Evolutionary conservation across 2,797 vertebrate species (phyloP).

Genomic region (Lacerta bilineata): DNA sequence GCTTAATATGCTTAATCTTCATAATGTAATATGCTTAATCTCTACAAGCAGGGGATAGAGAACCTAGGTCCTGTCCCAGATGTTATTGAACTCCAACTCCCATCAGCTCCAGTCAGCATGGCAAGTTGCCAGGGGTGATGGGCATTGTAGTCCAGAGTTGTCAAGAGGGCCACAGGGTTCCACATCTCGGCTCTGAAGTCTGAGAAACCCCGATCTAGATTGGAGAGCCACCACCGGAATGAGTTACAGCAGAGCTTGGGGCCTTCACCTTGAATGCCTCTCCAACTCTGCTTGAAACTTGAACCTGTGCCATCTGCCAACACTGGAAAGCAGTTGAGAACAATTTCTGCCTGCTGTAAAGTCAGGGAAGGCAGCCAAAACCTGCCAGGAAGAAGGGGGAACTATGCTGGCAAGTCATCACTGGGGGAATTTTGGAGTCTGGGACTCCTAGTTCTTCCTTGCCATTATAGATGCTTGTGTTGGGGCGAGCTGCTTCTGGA

Average conservation of each 20-base stretch:
- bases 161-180: not conserved
- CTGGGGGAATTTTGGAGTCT: not conserved
- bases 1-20: too few relatives aligned
- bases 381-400: not conserved
- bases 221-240: too few relatives aligned
- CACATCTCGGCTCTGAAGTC: not conserved
- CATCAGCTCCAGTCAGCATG: not conserved
- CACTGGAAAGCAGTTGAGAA: not conserved
- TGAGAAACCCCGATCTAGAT: too few relatives aligned
- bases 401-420: too few relatives aligned
- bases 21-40: too few relatives aligned
- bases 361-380: not conserved
- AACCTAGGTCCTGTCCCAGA: not conserved
- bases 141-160: not conserved
- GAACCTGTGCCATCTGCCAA: not conserved
- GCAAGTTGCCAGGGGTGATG: not conserved
- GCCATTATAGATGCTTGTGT: not conserved
- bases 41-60: not conserved
- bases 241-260: not conserved
- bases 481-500: not conserved
- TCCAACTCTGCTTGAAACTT: not conserved
- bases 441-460: not conserved
- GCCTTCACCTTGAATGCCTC: not conserved
- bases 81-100: not conserved
- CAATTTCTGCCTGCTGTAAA: not conserved